Conservation (phyloP, 30 jellyfish, hydroid and myxozoan genomes). For the Hydractinia symbiolongicarpus region DNA sequence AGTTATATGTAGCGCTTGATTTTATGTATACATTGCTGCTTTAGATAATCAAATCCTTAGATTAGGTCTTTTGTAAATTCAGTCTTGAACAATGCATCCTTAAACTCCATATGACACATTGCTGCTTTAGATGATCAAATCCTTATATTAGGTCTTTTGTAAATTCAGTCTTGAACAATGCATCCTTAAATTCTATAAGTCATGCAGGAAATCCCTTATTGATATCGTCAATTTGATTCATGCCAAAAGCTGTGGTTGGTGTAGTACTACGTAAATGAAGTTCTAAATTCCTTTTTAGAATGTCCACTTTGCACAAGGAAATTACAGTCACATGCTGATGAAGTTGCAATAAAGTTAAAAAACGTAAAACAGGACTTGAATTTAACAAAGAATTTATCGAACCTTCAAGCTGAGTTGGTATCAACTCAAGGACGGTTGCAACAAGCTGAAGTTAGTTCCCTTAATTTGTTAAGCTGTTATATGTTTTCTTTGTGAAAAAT, state of each 20-base stretch:
- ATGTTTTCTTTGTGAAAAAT: too few relatives aligned
- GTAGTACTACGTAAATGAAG: neutral
- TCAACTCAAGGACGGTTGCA: conserved; percentile 35
- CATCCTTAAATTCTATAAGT: neutral
- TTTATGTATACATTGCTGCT: too few relatives aligned
- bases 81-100: too few relatives aligned
- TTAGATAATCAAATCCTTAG: too few relatives aligned
- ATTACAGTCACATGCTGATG: conserved; percentile 58
- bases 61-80: too few relatives aligned
- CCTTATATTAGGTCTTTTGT: too few relatives aligned
- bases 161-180: too few relatives aligned
- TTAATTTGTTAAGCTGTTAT: too few relatives aligned
- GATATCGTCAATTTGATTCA: neutral
- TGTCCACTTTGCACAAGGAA: conserved; percentile 87
- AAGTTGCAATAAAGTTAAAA: conserved; percentile 29
- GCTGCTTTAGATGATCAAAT: too few relatives aligned
- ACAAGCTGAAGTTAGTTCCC: conserved; percentile 30
- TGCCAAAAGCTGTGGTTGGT: neutral
- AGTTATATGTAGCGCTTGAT: too few relatives aligned
- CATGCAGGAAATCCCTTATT: neutral
- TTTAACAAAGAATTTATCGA: conserved; percentile 49
- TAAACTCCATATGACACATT: too few relatives aligned
- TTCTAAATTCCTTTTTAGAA: conserved; percentile 26
- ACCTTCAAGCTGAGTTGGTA: conserved; percentile 44
- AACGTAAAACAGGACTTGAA: conserved; percentile 42